These are phyloP conservation scores for Eristalinus sepulchralis DNA, from an alignment of 2,888 invertebrate genomes.

Conservation along the genomic window DNA sequence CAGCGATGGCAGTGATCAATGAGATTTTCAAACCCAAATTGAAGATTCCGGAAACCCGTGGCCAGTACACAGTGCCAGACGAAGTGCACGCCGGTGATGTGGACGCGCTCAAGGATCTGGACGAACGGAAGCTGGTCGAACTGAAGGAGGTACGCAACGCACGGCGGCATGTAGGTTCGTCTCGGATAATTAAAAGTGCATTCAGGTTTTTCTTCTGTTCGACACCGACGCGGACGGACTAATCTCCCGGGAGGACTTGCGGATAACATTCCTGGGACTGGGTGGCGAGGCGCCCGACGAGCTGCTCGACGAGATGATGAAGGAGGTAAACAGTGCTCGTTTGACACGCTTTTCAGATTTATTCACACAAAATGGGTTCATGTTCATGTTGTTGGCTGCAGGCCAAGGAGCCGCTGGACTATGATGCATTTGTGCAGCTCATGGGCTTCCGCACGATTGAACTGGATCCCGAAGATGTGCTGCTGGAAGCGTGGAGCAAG, in stretches of 20 bases:
- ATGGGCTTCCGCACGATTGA: slow-evolving; percentile 84
- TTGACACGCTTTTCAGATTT: slow-evolving; percentile 69
- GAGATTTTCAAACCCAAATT: slow-evolving; percentile 80
- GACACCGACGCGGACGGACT: slow-evolving; percentile 86
- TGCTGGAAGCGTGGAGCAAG: slow-evolving; percentile 84
- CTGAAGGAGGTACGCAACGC: slow-evolving; percentile 83
- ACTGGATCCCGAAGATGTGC: slow-evolving; percentile 85
- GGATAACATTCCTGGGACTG: slow-evolving; percentile 84
- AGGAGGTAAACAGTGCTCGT: slow-evolving; percentile 81
- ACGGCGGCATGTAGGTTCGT: neutral
- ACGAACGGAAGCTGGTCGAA: slow-evolving; percentile 84
- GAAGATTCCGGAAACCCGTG: slow-evolving; percentile 77
- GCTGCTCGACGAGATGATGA: slow-evolving; percentile 83
- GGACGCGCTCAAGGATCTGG: slow-evolving; percentile 83
- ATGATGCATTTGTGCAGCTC: slow-evolving; percentile 84
- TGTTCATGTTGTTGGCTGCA: slow-evolving; percentile 70
- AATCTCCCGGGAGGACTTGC: slow-evolving; percentile 85
- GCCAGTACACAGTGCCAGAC: slow-evolving; percentile 78
- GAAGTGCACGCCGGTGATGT: slow-evolving; percentile 78
- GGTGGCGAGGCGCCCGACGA: slow-evolving; percentile 84
- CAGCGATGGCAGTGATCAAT: slow-evolving; percentile 79
- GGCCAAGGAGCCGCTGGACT: slow-evolving; percentile 83
- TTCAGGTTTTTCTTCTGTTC: slow-evolving; percentile 85
- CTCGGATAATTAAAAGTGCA: neutral
- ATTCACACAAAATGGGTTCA: slow-evolving; percentile 63